phyloP scores from a whole-genome alignment of 37 sponge, comb jelly and placozoan species.

The Ianthella basta region DNA sequence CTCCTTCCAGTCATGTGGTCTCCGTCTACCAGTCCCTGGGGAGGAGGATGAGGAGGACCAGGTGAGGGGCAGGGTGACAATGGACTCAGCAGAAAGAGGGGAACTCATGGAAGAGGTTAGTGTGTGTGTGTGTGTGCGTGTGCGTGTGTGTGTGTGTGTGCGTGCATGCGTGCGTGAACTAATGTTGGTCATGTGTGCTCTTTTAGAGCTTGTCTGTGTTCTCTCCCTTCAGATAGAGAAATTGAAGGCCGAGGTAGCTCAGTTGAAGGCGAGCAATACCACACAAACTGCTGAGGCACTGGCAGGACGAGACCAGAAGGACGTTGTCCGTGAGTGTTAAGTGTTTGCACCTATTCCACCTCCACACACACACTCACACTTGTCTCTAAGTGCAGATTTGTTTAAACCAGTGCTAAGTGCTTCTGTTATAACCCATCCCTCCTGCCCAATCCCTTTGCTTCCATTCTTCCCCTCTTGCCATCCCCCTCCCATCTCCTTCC shows the following conservation, averaged over 20 bases:
- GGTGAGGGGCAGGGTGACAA: neutral
- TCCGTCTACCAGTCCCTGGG: slow-evolving; percentile 43
- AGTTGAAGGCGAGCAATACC: slow-evolving; percentile 37
- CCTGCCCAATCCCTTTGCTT: neutral
- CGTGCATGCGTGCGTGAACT: neutral
- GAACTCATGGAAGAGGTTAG: slow-evolving; percentile 42
- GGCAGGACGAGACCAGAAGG: slow-evolving; percentile 67
- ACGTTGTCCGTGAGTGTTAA: slow-evolving; percentile 74
- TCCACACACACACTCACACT: neutral
- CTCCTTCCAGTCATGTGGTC: slow-evolving; percentile 50
- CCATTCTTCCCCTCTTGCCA: neutral
- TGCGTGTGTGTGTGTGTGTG: neutral
- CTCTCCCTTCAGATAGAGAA: slow-evolving; percentile 39
- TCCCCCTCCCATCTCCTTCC: neutral
- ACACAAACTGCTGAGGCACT: slow-evolving; percentile 34
- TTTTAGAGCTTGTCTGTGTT: neutral
- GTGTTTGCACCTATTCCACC: neutral
- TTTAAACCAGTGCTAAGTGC: too few species aligned
- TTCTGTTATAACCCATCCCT: too few species aligned
- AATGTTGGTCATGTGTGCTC: too few species aligned
- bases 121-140: neutral
- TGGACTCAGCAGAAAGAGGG: slow-evolving; percentile 58
- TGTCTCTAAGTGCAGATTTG: too few species aligned
- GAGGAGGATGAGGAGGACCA: slow-evolving; percentile 56
- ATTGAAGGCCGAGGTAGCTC: slow-evolving; percentile 60